Evolutionary conservation across 2,888 invertebrate species (phyloP).

Genomic region (Ephialtes manifestator): DNA sequence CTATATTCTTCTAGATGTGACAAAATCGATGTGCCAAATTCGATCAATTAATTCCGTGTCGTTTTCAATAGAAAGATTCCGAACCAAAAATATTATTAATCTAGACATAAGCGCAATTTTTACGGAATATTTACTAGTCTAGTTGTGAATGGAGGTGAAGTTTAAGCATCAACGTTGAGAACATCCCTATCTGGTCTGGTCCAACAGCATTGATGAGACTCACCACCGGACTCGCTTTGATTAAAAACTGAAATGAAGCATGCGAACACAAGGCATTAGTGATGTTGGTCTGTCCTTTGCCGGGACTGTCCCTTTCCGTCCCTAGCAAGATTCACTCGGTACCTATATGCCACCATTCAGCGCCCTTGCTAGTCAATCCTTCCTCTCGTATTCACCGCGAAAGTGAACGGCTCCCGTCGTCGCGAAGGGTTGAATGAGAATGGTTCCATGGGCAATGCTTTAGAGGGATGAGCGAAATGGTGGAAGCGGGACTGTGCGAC

Average conservation of each 20-base stretch:
- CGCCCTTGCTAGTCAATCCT: conserved; percentile 33
- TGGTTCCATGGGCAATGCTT: background rate
- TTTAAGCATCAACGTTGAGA: background rate
- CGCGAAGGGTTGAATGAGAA: conserved; percentile 50
- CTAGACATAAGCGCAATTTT: no score
- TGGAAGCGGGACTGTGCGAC: conserved; percentile 8
- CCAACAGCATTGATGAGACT: background rate
- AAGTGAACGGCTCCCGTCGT: conserved; percentile 48
- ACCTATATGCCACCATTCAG: conserved; percentile 7
- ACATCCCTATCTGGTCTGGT: background rate
- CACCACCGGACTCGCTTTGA: conserved; percentile 64
- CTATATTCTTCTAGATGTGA: no score
- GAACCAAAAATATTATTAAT: no score
- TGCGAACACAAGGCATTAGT: conserved; percentile 66
- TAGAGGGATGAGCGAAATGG: background rate
- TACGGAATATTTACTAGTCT: no score
- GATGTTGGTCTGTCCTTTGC: background rate
- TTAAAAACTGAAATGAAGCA: conserved; percentile 78
- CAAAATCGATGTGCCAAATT: no score
- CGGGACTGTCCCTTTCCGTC: background rate
- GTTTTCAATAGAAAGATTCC: no score
- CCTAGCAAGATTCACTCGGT: background rate
- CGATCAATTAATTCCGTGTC: no score
- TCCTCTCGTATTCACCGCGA: conserved; percentile 42
- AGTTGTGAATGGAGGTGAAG: no score